Evolutionary conservation across 2,113 vertebrate species (phyloP).

Genomic region (Potamarius usumacintae): DNA sequence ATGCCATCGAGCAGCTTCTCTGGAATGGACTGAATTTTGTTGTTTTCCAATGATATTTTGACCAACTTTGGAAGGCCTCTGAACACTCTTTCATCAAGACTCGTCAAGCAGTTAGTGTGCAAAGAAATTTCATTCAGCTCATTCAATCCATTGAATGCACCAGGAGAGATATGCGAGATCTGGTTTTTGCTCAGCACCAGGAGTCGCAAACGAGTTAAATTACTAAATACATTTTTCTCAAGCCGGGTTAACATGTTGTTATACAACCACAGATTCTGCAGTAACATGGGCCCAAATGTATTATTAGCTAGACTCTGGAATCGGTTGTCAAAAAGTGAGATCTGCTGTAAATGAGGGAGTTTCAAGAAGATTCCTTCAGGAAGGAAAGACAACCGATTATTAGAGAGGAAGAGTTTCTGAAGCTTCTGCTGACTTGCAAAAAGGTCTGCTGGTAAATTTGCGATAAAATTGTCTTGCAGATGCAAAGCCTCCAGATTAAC

Average conservation of each 20-base stretch:
- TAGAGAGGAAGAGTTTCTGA: slow-evolving; percentile 84
- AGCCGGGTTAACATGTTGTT: slow-evolving; percentile 82
- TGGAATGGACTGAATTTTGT: slow-evolving; percentile 76
- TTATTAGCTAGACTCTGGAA: slow-evolving; percentile 73
- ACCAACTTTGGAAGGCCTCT: slow-evolving; percentile 74
- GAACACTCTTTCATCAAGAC: slow-evolving; percentile 72
- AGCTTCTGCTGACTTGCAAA: slow-evolving; percentile 81
- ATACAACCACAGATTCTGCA: slow-evolving; percentile 86
- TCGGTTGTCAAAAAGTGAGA: slow-evolving; percentile 84
- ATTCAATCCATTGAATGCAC: slow-evolving; percentile 78
- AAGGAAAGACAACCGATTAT: slow-evolving; percentile 80
- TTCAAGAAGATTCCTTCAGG: slow-evolving; percentile 80
- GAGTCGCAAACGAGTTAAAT: slow-evolving; percentile 79
- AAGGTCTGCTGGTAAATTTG: slow-evolving; percentile 70
- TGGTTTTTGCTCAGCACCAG: slow-evolving; percentile 85
- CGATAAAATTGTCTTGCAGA: slow-evolving; percentile 84
- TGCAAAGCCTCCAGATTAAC: slow-evolving; percentile 80
- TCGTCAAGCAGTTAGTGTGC: slow-evolving; percentile 80
- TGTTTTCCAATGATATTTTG: slow-evolving; percentile 88
- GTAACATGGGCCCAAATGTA: slow-evolving; percentile 79
- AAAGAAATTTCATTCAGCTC: slow-evolving; percentile 83
- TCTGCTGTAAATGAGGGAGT: slow-evolving; percentile 74
- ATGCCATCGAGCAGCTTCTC: slow-evolving; percentile 72
- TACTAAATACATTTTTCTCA: slow-evolving; percentile 77
- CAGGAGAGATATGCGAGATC: slow-evolving; percentile 70